Conservation (phyloP, 1,140 invertebrate species). For the Octopus bimaculoides region DNA sequence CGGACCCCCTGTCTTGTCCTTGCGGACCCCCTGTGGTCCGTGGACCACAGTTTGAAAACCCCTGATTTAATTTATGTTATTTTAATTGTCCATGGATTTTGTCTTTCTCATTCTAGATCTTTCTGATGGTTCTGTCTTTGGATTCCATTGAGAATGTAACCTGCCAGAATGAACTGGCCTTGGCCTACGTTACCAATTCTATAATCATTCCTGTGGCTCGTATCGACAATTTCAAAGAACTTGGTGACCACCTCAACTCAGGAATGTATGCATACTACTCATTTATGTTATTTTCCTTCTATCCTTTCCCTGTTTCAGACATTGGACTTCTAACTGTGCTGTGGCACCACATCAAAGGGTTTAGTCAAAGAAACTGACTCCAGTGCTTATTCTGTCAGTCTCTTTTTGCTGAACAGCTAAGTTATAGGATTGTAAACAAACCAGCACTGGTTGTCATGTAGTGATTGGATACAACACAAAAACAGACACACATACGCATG, state of each 20-base stretch:
- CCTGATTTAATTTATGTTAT: no score
- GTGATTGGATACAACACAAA: no score
- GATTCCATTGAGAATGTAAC: constrained; percentile 29
- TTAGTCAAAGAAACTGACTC: background rate
- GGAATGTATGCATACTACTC: constrained; percentile 36
- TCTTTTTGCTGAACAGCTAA: no score
- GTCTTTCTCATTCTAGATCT: constrained; percentile 30
- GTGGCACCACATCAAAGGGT: background rate
- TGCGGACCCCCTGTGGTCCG: no score
- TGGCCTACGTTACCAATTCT: constrained; percentile 46
- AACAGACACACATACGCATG: no score
- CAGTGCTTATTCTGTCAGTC: no score
- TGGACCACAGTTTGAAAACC: no score
- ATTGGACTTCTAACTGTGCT: background rate
- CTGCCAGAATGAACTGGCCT: constrained; percentile 39
- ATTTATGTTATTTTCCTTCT: background rate
- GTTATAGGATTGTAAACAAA: no score
- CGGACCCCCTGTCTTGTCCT: no score
- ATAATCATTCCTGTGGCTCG: constrained; percentile 38
- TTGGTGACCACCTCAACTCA: constrained; percentile 28
- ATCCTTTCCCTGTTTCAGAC: background rate
- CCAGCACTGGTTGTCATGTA: no score
- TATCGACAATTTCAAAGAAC: constrained; percentile 14
- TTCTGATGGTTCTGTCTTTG: constrained; percentile 33
- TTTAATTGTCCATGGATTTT: background rate